phyloP scores from a whole-genome alignment of 2,113 vertebrate species.

The Saimiri boliviensis region DNA sequence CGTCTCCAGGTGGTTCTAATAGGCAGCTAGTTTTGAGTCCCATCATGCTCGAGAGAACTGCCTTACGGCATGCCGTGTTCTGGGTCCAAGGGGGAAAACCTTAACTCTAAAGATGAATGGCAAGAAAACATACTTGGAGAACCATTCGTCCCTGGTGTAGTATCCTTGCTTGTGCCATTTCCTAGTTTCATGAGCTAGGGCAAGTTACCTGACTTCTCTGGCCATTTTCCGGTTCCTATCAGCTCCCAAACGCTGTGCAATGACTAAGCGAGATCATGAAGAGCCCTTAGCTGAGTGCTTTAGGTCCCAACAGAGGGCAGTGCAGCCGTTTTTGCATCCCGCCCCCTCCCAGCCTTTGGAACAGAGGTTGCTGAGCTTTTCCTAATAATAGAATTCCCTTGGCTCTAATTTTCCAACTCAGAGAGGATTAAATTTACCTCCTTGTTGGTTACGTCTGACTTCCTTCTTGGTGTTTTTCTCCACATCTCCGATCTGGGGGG shows the following conservation, averaged over 20 bases:
- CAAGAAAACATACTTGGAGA: neutral
- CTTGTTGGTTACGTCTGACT: neutral
- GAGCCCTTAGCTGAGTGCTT: neutral
- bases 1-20: neutral
- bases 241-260: neutral
- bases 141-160: neutral
- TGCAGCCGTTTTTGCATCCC: neutral
- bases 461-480: neutral
- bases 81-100: neutral
- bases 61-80: neutral
- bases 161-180: neutral
- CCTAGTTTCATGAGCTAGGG: neutral
- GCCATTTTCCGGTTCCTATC: neutral
- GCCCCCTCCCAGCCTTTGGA: neutral
- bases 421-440: neutral
- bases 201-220: neutral
- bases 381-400: conserved; percentile 31
- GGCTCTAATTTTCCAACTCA: conserved; percentile 39
- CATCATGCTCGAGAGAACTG: neutral
- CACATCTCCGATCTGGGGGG: neutral
- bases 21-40: neutral
- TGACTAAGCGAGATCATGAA: neutral
- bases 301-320: neutral
- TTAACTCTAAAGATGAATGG: neutral
- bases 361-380: neutral